A percentile compares a stretch with the other conserved stretches of the same genome.
phyloP scores from a whole-genome alignment of 2,888 invertebrate species.

The Lycia hirtaria region DNA sequence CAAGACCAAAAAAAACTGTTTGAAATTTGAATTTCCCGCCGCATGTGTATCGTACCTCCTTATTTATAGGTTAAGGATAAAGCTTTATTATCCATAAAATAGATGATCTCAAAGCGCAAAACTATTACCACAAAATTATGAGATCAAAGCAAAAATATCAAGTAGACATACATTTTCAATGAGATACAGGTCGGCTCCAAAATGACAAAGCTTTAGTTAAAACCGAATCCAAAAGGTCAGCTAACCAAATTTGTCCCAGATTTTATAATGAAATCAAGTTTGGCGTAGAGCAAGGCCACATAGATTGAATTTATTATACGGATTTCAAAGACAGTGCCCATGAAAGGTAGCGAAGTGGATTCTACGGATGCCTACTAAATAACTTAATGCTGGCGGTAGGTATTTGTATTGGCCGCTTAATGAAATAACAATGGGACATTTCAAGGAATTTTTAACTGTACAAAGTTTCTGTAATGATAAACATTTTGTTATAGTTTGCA shows the following conservation, averaged over 20 bases:
- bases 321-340: conserved; percentile 11
- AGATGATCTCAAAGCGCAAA: background rate
- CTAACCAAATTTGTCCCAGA: conserved; percentile 16
- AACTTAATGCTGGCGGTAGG: conserved; percentile 3
- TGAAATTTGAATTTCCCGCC: too few species aligned
- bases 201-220: conserved; percentile 9
- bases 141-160: background rate
- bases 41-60: too few species aligned
- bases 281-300: conserved; percentile 1
- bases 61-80: too few species aligned
- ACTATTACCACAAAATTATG: background rate
- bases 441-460: too few species aligned
- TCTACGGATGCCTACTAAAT: background rate
- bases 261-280: conserved; percentile 20
- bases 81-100: too few species aligned
- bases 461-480: too few species aligned
- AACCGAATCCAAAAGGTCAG: conserved; percentile 8
- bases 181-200: background rate
- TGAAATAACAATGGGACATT: background rate
- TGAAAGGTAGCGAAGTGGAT: background rate
- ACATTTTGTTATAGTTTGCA: too few species aligned
- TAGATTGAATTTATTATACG: conserved; percentile 16
- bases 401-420: background rate
- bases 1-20: too few species aligned
- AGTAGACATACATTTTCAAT: background rate